phyloP scores from a whole-genome alignment of 2,113 vertebrate genomes.

The Cyprinodon brontotheroides region DNA sequence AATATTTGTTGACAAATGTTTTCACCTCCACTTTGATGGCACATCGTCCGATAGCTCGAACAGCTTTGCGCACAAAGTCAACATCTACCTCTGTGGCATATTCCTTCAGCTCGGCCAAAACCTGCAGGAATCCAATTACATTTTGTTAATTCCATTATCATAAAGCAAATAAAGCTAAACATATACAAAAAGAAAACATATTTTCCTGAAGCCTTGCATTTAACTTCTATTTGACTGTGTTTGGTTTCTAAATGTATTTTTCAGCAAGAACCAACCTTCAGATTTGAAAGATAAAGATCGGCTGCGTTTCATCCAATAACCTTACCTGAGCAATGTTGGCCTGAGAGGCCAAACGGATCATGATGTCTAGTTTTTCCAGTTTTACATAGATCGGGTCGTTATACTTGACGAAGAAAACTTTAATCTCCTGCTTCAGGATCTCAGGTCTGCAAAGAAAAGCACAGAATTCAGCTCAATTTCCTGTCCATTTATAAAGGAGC shows the following conservation, averaged over 20 bases:
- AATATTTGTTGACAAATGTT: background rate
- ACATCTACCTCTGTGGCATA: constrained; percentile 98
- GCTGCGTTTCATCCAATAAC: constrained; percentile 49
- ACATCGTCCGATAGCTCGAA: constrained; percentile 95
- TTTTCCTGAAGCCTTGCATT: background rate
- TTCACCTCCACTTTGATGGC: constrained; percentile 97
- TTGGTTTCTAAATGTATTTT: background rate
- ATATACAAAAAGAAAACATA: background rate
- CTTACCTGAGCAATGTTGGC: constrained; percentile 99
- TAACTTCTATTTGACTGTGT: background rate
- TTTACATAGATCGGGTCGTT: constrained; percentile 99
- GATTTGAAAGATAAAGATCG: background rate
- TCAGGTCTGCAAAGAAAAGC: constrained; percentile 83
- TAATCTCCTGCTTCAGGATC: constrained; percentile 99
- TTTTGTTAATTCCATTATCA: background rate
- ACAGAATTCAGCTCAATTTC: background rate
- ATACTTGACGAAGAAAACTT: constrained; percentile 99
- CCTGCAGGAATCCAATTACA: constrained; percentile 72
- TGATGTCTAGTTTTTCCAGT: constrained; percentile 98
- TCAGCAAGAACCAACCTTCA: background rate
- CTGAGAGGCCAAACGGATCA: constrained; percentile 98
- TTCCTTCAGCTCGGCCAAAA: constrained; percentile 96
- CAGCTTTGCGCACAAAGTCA: constrained; percentile 97
- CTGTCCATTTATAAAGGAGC: too few species aligned
- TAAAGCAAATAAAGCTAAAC: background rate